phyloP scores from a whole-genome alignment of 2,888 invertebrate species.

The Amaurobius ferox region DNA sequence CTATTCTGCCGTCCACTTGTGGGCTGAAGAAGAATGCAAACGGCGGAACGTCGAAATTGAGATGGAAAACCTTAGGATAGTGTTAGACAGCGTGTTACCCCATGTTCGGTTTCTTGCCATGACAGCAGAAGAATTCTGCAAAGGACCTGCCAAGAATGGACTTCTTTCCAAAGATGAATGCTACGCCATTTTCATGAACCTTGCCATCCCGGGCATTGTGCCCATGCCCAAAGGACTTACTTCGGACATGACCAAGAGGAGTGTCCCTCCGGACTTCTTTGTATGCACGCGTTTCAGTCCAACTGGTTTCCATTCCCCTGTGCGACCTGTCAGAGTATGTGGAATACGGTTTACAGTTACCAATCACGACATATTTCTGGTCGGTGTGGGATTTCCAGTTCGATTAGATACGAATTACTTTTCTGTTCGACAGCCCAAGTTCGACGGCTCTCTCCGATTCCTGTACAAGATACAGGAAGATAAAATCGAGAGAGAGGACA shows the following conservation, averaged over 20 bases:
- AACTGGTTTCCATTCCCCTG: conserved; percentile 73
- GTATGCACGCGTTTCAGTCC: conserved; percentile 73
- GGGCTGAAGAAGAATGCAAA: conserved; percentile 74
- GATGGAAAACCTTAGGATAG: conserved; percentile 67
- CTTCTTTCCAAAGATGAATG: conserved; percentile 74
- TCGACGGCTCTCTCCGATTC: conserved; percentile 74
- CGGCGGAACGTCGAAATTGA: conserved; percentile 70
- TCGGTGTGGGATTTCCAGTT: conserved; percentile 74
- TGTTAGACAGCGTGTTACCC: conserved; percentile 69
- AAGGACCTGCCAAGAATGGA: conserved; percentile 71
- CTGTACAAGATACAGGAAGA: conserved; percentile 73
- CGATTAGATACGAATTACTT: conserved; percentile 73
- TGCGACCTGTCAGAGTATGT: conserved; percentile 72
- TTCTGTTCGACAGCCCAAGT: conserved; percentile 70
- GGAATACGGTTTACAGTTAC: conserved; percentile 74
- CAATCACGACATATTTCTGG: conserved; percentile 74
- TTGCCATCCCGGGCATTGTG: conserved; percentile 74
- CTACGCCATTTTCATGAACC: conserved; percentile 74
- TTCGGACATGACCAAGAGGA: conserved; percentile 61
- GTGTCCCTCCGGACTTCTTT: conserved; percentile 69
- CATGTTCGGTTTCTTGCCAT: conserved; percentile 74
- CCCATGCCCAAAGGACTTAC: conserved; percentile 73
- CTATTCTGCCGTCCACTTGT: conserved; percentile 74
- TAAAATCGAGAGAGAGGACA: conserved; percentile 71
- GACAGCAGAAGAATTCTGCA: conserved; percentile 74